A percentile compares a stretch with the other conserved stretches of the same genome.
Evolutionary conservation across 1,140 invertebrate species (phyloP).

Genomic region (Anoplolepis gracilipes): DNA sequence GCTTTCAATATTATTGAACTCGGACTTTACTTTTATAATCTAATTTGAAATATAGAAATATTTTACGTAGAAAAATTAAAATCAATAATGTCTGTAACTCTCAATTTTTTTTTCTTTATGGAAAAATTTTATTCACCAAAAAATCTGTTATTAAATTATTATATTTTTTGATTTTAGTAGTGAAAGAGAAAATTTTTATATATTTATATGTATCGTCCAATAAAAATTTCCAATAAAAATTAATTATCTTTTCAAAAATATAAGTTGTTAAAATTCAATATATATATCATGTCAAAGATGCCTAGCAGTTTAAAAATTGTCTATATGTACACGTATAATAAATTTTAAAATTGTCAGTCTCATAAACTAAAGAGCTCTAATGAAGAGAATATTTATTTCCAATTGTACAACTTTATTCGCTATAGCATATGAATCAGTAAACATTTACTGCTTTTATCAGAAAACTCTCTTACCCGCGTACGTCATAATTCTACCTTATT

Average conservation of each 20-base stretch:
- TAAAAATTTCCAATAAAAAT: too few relatives aligned
- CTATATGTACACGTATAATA: not conserved
- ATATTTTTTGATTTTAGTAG: too few relatives aligned
- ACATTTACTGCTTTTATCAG: slow-evolving; percentile 11
- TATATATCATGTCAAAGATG: not conserved
- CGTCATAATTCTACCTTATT: not conserved
- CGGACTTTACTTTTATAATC: not conserved
- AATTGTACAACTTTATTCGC: not conserved
- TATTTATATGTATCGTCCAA: not conserved
- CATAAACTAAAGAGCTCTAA: not conserved
- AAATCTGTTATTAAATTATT: too few relatives aligned
- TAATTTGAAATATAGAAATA: not conserved
- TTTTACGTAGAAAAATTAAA: not conserved
- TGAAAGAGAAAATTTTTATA: not conserved
- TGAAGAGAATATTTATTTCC: slow-evolving; percentile 6
- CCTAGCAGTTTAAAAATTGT: not conserved
- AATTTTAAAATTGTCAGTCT: not conserved
- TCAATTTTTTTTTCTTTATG: not conserved
- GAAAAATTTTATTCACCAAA: not conserved
- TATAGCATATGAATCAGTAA: not conserved
- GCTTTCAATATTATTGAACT: not conserved
- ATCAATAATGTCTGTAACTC: not conserved
- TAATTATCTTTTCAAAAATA: not conserved
- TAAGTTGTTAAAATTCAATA: not conserved
- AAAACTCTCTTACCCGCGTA: not conserved